Base-by-base conservation (phyloP, 2,797 vertebrate species). In the Odontamblyopus lacepedii region DNA sequence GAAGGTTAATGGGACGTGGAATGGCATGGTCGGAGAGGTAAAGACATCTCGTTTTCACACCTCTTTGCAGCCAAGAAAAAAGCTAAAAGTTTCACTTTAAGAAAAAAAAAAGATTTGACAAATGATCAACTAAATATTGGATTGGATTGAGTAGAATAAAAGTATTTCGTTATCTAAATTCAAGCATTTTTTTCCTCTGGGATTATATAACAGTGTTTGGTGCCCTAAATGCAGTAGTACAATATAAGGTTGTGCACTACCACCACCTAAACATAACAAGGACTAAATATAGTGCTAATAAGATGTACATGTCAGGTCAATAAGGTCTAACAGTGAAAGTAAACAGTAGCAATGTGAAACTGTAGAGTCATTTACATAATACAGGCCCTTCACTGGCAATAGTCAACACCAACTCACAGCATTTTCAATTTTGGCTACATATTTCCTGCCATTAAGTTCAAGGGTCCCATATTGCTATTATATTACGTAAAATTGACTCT, bases 11-110 rank as follows among this genome's bases (percentile, higher is more conserved):
- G 97, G 97, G 1, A 98, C 97, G 0, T 99, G 97, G 97, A 99
- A 99, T 16, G 97, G 97, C 88, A 96, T 99, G 96, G 97, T 99
- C 74, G 97, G 97, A 86, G 97, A 98, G 97, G 97, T 98, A 83
- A 94, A 88, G 30, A 13, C 44, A 6, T 67, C 69, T 41, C 19
- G 80, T 23, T 90, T 98, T 97, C 89, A 99, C n/a, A 99, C 11
- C 9, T 56, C 12, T 56, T 9, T 26, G 8, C 3, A 23, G 51
- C 7, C n/a, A 12, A 56, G n/a, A 56, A 56, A 23, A 6, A 48
- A 15, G 44, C 44, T 48, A 2, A 48, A 13, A 48, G 13, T 48
- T 48, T 48, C 44, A 44, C 41, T 12, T 44, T 3, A 44, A 48
- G 3, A 48, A 12, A 12, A 13, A 44, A 0, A 44, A 41, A 7